Base-by-base conservation (phyloP, 2,888 invertebrate genomes). In the Augiades crinisus region DNA sequence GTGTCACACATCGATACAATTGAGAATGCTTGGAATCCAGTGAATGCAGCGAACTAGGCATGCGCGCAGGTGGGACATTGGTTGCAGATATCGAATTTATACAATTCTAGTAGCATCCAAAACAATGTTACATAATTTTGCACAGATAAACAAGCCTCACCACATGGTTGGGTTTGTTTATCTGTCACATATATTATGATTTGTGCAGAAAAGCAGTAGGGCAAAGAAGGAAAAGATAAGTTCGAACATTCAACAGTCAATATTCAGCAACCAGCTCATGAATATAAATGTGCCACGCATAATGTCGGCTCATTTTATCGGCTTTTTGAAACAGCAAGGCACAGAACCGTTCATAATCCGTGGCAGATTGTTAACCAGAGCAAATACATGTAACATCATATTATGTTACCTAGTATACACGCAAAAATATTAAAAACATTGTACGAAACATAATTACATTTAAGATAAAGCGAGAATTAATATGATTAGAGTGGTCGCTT, bases 281-380 rank as follows among this genome's bases (percentile, higher is more conserved):
- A 41, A 41, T 41, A 41, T 41, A 27, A 41, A 41, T 41, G 27
- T n/a, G 40, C 27, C 27, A 41, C 16, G 12, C 36, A 12, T 16
- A 36, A 13, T 7, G 27, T 41, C 40, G 14, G 6, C 27, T 10
- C n/a, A 41, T 41, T 27, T 30, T 30, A 41, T 41, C 27, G 24
- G 27, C 16, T 16, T 41, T 27, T 41, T 16, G 10, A 27, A 41
- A 24, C 16, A 38, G 5, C 27, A 5, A 16, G 24, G 16, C 40
- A 27, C 16, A 16, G 8, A n/a, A 22, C 5, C 38, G 10, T 27
- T 22, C 14, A 27, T 16, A 41, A 27, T 40, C 22, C 24, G n/a
- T 27, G 16, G 16, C 27, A 16, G 16, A 41, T 41, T 27, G 10
- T 41, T 24, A 30, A 30, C 10, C 30, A 30, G 12, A 30, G 12